These are phyloP conservation scores for Chrysopilus asiliformis DNA, from an alignment of 2,888 invertebrate genomes.

Conservation along the genomic window DNA sequence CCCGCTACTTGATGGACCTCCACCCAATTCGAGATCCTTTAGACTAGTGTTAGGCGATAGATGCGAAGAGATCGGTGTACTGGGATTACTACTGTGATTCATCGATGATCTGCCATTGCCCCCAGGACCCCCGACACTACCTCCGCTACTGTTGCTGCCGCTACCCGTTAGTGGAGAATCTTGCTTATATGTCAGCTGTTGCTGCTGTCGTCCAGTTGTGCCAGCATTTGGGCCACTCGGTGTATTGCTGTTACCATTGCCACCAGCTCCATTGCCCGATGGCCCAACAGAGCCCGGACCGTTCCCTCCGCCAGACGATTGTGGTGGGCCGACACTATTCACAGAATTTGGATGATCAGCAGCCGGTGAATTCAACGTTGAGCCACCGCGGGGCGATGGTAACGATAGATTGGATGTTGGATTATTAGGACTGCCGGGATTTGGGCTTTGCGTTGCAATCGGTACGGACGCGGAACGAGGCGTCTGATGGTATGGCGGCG, in stretches of 20 bases:
- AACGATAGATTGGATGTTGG: slow-evolving; percentile 55
- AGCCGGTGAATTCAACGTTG: slow-evolving; percentile 55
- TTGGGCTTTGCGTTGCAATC: slow-evolving; percentile 59
- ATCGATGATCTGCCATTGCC: slow-evolving; percentile 23
- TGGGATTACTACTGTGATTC: slow-evolving; percentile 53
- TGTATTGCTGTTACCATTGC: not conserved
- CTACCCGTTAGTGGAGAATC: slow-evolving; percentile 40
- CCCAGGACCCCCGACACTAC: slow-evolving; percentile 15
- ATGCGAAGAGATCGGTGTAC: slow-evolving; percentile 54
- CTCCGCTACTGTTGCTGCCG: slow-evolving; percentile 21
- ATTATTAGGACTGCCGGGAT: slow-evolving; percentile 58
- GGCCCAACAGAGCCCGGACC: slow-evolving; percentile 13
- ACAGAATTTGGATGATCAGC: slow-evolving; percentile 45
- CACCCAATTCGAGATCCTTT: slow-evolving; percentile 28
- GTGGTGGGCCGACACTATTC: slow-evolving; percentile 19
- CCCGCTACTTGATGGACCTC: too few relatives aligned
- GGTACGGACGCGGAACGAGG: slow-evolving; percentile 60
- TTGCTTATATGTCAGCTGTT: slow-evolving; percentile 39
- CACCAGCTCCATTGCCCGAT: too few relatives aligned
- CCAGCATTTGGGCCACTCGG: slow-evolving; percentile 9
- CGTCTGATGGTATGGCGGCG: slow-evolving; percentile 63
- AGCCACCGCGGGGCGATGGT: slow-evolving; percentile 55
- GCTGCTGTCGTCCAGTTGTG: slow-evolving; percentile 15
- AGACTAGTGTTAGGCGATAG: slow-evolving; percentile 42
- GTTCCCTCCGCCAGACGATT: slow-evolving; percentile 15